Evolutionary conservation across 2,113 vertebrate genomes (phyloP).

Genomic region (Istiophorus platypterus): DNA sequence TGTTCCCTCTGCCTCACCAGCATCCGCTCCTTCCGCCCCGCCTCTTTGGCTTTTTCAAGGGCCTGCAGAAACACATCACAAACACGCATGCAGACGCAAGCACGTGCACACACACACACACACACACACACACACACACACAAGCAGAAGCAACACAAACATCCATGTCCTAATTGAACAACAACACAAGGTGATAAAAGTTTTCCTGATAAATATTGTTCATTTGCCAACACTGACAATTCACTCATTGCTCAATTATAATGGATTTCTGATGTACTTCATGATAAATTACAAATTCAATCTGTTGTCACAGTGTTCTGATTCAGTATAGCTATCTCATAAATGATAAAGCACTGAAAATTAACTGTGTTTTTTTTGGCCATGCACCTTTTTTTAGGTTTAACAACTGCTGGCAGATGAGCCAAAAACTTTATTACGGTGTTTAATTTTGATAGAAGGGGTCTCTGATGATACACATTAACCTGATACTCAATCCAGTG

Average conservation of each 20-base stretch:
- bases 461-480: not conserved
- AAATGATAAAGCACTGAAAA: not conserved
- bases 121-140: too few species aligned
- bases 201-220: not conserved
- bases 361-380: not conserved
- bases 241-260: not conserved
- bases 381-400: not conserved
- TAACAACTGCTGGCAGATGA: not conserved
- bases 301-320: not conserved
- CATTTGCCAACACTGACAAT: not conserved
- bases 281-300: too few species aligned
- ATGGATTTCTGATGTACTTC: not conserved
- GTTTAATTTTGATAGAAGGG: not conserved
- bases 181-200: not conserved
- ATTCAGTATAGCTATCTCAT: not conserved
- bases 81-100: not conserved
- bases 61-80: constrained; percentile 78
- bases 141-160: not conserved
- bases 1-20: constrained; percentile 94
- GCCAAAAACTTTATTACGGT: not conserved
- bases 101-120: too few species aligned
- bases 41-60: constrained; percentile 97
- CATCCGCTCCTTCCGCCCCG: constrained; percentile 92
- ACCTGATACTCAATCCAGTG: not conserved
- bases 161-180: not conserved